Percentiles rank a stretch among this genome's conserved stretches.
Evolutionary conservation across 2,888 invertebrate species (phyloP).

Genomic region (Hipparchia semele): DNA sequence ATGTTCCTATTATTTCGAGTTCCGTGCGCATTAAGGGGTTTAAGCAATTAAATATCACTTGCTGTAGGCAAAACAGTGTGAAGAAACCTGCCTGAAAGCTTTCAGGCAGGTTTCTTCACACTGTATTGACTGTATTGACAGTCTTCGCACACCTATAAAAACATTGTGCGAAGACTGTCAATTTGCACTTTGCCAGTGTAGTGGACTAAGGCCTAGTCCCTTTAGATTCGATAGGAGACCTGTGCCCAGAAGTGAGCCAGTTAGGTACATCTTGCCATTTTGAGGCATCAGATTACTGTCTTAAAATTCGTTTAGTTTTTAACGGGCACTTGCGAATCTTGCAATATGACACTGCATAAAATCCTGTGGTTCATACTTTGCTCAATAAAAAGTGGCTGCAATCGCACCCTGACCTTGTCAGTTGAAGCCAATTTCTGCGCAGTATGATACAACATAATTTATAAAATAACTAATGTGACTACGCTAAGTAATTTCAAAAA

Average conservation of each 20-base stretch:
- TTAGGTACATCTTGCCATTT: too few species aligned
- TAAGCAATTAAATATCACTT: neutral
- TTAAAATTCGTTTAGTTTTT: conserved; percentile 28
- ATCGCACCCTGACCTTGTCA: conserved; percentile 47
- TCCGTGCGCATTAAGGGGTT: too few species aligned
- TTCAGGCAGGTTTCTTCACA: too few species aligned
- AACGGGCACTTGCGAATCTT: conserved; percentile 33
- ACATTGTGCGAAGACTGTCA: too few species aligned
- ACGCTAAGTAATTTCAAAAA: conserved; percentile 18
- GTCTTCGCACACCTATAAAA: too few species aligned
- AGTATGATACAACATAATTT: conserved; percentile 40
- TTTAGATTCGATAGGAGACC: too few species aligned
- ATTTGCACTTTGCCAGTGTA: too few species aligned
- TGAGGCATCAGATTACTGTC: neutral
- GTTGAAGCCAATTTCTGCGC: conserved; percentile 39
- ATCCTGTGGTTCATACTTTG: conserved; percentile 36
- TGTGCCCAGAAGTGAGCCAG: too few species aligned
- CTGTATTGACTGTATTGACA: too few species aligned
- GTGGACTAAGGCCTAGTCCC: too few species aligned
- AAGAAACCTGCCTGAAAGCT: too few species aligned
- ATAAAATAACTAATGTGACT: conserved; percentile 30
- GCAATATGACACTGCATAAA: conserved; percentile 44
- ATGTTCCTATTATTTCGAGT: too few species aligned
- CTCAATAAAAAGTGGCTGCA: conserved; percentile 46
- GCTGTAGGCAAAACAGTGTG: neutral